Conservation (phyloP, 2,113 vertebrate species). For the Sebastes schlegelii region DNA sequence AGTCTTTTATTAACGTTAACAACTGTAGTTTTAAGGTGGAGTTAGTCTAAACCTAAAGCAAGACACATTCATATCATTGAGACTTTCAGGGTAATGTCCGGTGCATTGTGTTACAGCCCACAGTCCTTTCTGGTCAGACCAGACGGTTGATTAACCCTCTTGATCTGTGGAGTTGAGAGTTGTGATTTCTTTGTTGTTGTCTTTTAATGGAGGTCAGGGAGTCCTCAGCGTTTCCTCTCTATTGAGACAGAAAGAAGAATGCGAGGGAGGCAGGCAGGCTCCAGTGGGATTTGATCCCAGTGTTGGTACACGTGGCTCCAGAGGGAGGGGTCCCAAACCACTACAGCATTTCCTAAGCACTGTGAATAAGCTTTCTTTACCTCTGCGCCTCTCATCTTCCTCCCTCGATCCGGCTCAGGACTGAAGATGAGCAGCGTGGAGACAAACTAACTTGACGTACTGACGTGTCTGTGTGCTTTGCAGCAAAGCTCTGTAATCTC, state of each 20-base stretch:
- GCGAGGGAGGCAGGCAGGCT: constrained; percentile 6
- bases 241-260: constrained; percentile 1
- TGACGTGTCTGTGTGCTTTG: constrained; percentile 74
- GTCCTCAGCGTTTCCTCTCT: constrained; percentile 16
- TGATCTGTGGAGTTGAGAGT: constrained; percentile 15
- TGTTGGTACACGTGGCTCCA: constrained; percentile 7
- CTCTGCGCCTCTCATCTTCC: background rate
- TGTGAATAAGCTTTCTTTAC: constrained; percentile 45
- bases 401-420: constrained; percentile 34
- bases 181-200: constrained; percentile 13
- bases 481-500: constrained; percentile 74
- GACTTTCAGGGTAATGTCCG: constrained; percentile 10
- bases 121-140: background rate
- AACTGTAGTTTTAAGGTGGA: background rate
- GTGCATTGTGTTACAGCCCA: background rate
- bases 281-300: constrained; percentile 4
- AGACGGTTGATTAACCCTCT: background rate
- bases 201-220: constrained; percentile 1
- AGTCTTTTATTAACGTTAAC: background rate
- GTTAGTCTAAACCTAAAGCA: background rate
- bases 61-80: background rate
- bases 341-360: constrained; percentile 30
- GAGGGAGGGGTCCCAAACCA: constrained; percentile 38
- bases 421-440: constrained; percentile 45
- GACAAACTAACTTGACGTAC: constrained; percentile 40